A percentile compares a stretch with the other conserved stretches of the same genome.
Evolutionary conservation across 2,888 invertebrate species (phyloP).

Genomic region (Acanthoscelides obtectus): DNA sequence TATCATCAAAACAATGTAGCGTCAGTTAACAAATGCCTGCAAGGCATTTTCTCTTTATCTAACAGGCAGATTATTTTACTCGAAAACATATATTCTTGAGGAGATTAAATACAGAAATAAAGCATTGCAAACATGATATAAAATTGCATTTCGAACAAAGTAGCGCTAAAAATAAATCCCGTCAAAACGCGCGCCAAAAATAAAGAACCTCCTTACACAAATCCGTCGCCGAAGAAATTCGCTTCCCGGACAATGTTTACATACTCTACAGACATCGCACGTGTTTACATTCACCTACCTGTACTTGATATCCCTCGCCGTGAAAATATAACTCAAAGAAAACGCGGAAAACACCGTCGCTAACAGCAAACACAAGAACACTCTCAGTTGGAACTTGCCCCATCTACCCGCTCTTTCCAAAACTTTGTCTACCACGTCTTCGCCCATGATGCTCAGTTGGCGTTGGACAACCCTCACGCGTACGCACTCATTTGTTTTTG

Average conservation of each 20-base stretch:
- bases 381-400: conserved; percentile 47
- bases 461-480: neutral
- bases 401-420: conserved; percentile 42
- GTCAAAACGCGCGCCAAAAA: neutral
- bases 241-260: neutral
- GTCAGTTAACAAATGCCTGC: too few species aligned
- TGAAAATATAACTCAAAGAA: conserved; percentile 34
- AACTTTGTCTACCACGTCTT: conserved; percentile 14
- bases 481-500: neutral
- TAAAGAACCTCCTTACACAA: neutral
- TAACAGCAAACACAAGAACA: conserved; percentile 27
- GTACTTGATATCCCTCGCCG: conserved; percentile 33
- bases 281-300: conserved; percentile 20
- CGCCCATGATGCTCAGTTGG: conserved; percentile 1
- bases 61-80: too few species aligned
- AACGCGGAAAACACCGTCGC: conserved; percentile 32
- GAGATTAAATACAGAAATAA: too few species aligned
- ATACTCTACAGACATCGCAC: neutral
- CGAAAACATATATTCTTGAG: too few species aligned
- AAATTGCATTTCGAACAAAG: neutral
- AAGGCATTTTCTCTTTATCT: too few species aligned
- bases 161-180: too few species aligned
- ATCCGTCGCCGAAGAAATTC: neutral
- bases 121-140: neutral
- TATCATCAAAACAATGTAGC: too few species aligned